These are phyloP conservation scores for Heliconius himera DNA, from an alignment of 1,140 invertebrate genomes.

Conservation along the genomic window DNA sequence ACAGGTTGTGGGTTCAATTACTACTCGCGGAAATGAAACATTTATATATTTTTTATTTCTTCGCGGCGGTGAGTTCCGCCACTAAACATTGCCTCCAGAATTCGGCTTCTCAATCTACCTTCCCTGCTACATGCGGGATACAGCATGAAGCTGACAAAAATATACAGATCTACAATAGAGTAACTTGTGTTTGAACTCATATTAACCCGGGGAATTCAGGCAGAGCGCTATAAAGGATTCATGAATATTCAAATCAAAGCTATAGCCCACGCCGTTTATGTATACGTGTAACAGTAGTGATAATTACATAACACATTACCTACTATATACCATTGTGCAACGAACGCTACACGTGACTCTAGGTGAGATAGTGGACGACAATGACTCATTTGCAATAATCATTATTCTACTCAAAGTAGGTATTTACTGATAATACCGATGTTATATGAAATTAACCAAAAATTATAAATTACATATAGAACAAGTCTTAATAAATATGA, in stretches of 20 bases:
- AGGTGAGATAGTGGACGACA: background rate
- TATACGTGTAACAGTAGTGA: background rate
- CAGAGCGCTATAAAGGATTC: background rate
- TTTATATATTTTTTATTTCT: too few relatives aligned
- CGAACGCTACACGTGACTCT: background rate
- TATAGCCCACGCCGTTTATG: background rate
- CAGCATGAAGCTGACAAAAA: too few relatives aligned
- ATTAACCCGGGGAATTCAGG: background rate
- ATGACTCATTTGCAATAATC: background rate
- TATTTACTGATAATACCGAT: background rate
- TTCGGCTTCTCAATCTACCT: too few relatives aligned
- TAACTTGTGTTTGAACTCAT: background rate
- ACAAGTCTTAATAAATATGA: background rate
- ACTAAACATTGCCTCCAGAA: too few relatives aligned
- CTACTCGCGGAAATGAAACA: too few relatives aligned
- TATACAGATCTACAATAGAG: background rate
- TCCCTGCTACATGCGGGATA: too few relatives aligned
- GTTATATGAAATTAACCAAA: background rate
- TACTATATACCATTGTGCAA: background rate
- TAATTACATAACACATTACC: constrained; percentile 4
- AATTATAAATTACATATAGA: background rate
- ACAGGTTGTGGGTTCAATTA: too few relatives aligned
- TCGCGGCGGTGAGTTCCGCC: too few relatives aligned
- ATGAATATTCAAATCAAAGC: background rate
- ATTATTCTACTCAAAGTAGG: background rate